Conservation (phyloP, 2,113 vertebrate genomes). For the Brachypodius melanocephalos region DNA sequence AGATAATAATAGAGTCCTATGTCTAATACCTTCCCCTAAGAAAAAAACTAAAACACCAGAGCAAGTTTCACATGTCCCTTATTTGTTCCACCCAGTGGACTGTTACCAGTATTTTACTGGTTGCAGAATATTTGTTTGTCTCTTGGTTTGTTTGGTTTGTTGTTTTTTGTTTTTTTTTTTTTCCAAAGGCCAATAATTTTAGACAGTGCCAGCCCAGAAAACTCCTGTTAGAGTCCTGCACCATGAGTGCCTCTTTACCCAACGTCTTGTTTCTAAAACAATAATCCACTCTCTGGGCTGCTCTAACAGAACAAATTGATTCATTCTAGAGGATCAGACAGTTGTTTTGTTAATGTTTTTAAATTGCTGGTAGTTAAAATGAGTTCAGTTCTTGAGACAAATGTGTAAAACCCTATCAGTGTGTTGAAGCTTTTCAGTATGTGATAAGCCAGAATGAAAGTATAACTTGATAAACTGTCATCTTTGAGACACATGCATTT, state of each 20-base stretch:
- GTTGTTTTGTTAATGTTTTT: not conserved
- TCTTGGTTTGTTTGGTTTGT: not conserved
- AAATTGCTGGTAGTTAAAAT: not conserved
- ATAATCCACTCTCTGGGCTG: not conserved
- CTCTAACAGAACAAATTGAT: not conserved
- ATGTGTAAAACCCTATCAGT: not conserved
- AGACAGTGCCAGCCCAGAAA: not conserved
- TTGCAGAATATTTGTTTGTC: not conserved
- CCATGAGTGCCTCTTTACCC: not conserved
- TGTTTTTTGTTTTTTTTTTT: not conserved
- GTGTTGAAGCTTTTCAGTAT: not conserved
- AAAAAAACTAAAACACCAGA: not conserved
- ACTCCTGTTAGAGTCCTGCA: not conserved
- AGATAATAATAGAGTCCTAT: not conserved
- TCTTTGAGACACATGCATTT: not conserved
- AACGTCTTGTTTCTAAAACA: not conserved
- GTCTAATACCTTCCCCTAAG: not conserved
- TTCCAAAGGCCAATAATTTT: not conserved
- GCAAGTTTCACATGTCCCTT: rapidly evolving
- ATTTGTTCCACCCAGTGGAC: not conserved
- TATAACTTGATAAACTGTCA: not conserved
- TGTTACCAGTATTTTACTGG: not conserved
- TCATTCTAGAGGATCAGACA: not conserved
- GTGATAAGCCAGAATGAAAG: not conserved
- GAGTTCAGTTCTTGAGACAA: not conserved